Conservation (phyloP, 2,888 invertebrate genomes). For the Hypselothyrea guttata region DNA sequence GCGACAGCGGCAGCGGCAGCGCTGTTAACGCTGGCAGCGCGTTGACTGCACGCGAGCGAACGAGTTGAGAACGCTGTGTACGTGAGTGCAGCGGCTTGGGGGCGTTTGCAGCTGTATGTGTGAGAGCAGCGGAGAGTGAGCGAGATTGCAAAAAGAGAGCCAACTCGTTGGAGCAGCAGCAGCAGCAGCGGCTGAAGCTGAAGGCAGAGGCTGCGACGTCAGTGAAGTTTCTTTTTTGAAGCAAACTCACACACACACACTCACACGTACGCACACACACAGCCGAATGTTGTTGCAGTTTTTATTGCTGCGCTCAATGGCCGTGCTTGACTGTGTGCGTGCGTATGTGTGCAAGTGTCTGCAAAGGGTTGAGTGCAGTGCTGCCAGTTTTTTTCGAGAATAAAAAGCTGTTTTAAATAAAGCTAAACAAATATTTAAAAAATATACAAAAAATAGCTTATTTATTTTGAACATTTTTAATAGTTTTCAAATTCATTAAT, state of each 20-base stretch:
- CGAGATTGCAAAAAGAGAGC: conserved; percentile 19
- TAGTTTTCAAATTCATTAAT: no score
- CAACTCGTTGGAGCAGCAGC: conserved; percentile 35
- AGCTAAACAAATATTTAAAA: no score
- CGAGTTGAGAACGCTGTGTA: conserved; percentile 35
- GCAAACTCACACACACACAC: conserved; percentile 23
- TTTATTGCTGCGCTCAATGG: conserved; percentile 45
- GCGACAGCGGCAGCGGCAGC: conserved; percentile 7
- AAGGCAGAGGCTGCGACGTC: conserved; percentile 46
- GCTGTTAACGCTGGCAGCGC: conserved; percentile 16
- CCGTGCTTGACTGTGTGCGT: conserved; percentile 9
- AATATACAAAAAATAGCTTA: no score
- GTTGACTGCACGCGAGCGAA: conserved; percentile 37
- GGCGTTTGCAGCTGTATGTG: conserved; percentile 47
- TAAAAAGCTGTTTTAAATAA: no score
- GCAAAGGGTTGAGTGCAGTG: conserved; percentile 53
- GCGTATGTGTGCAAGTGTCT: no score
- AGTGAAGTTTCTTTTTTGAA: conserved; percentile 53
- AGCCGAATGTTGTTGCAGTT: conserved; percentile 49
- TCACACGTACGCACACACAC: conserved; percentile 10
- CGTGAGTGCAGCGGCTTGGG: conserved; percentile 46
- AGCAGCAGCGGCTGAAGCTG: not conserved
- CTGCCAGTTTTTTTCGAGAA: no score
- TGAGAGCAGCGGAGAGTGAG: conserved; percentile 24
- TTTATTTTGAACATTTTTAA: no score